Conservation (phyloP, 2,888 invertebrate species). For the Lysandra bellargus region DNA sequence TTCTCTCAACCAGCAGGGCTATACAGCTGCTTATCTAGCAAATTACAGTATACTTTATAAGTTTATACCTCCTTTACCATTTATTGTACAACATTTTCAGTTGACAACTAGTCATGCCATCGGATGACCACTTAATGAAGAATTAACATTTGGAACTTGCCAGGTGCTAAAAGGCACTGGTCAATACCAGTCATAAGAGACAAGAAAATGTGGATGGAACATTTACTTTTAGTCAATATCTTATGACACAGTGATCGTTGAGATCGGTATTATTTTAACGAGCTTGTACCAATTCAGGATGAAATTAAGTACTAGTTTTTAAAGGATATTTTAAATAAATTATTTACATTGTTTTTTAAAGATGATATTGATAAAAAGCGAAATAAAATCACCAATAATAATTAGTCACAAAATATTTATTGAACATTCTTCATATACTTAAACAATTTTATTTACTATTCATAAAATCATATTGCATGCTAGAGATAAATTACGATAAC, state of each 20-base stretch:
- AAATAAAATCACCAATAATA: not conserved
- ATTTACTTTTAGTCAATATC: not conserved
- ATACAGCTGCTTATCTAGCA: too few relatives aligned
- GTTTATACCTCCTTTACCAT: not conserved
- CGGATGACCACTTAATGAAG: not conserved
- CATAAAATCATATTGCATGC: too few relatives aligned
- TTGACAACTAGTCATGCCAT: not conserved
- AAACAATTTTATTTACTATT: not conserved
- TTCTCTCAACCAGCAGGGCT: too few relatives aligned
- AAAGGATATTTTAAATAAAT: not conserved
- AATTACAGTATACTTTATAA: not conserved
- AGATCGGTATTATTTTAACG: too few relatives aligned
- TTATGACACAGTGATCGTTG: too few relatives aligned
- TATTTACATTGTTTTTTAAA: not conserved
- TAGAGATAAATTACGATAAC: too few relatives aligned
- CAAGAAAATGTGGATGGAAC: not conserved
- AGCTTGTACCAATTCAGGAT: too few relatives aligned
- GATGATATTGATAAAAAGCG: not conserved
- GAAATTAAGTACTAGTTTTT: not conserved
- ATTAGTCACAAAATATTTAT: not conserved
- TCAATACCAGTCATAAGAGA: too few relatives aligned
- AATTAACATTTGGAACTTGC: not conserved
- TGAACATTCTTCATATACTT: not conserved
- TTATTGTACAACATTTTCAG: too few relatives aligned
- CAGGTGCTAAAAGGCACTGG: not conserved